A percentile compares a stretch with the other conserved stretches of the same genome.
These are phyloP conservation scores for Cavia aperea DNA, from an alignment of 2,113 vertebrate genomes.

Conservation along the genomic window DNA sequence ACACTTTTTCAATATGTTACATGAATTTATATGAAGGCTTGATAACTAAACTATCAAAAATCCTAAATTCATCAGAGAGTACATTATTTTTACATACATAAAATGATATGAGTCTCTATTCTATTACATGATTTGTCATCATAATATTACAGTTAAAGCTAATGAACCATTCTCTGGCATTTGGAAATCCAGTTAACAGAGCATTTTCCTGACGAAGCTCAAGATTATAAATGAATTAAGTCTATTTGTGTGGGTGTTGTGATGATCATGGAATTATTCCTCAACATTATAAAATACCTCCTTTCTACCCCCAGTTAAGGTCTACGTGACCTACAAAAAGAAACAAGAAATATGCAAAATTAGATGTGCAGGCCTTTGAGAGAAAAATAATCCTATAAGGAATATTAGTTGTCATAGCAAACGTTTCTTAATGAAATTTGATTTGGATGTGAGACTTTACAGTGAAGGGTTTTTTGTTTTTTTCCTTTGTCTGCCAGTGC, in stretches of 20 bases:
- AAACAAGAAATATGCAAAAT: conserved; percentile 42
- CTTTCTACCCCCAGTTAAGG: conserved; percentile 31
- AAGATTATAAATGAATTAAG: conserved; percentile 67
- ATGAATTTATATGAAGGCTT: conserved; percentile 57
- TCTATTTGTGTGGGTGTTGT: conserved; percentile 48
- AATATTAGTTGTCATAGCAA: conserved; percentile 44
- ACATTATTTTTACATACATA: conserved; percentile 62
- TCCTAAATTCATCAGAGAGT: conserved; percentile 59
- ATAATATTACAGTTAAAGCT: conserved; percentile 69
- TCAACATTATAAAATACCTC: conserved; percentile 52
- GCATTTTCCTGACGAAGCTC: conserved; percentile 60
- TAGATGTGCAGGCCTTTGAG: conserved; percentile 25
- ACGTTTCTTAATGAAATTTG: conserved; percentile 16
- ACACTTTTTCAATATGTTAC: conserved; percentile 55
- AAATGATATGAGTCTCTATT: conserved; percentile 60
- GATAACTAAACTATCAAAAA: conserved; percentile 61
- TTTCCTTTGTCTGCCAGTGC: neutral
- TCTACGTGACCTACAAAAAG: conserved; percentile 36
- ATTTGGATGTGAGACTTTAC: neutral
- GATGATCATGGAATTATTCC: conserved; percentile 61
- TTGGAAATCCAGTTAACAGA: conserved; percentile 69
- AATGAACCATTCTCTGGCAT: conserved; percentile 64
- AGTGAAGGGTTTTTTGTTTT: neutral
- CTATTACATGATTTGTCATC: conserved; percentile 63
- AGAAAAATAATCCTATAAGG: conserved; percentile 23